phyloP scores from a whole-genome alignment of 2,797 vertebrate species.

The Eulemur rubriventer region DNA sequence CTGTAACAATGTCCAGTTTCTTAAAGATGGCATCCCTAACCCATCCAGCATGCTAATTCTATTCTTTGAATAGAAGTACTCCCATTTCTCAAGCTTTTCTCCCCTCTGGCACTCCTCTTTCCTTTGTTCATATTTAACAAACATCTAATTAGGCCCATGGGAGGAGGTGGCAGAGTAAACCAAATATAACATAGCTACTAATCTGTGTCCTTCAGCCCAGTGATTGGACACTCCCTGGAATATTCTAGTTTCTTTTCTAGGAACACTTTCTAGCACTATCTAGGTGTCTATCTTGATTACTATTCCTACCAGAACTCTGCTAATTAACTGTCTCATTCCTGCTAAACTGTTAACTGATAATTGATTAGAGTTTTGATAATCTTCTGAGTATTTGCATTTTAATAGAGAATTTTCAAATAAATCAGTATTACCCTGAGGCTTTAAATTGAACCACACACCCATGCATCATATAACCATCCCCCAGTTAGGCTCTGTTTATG shows the following conservation, averaged over 20 bases:
- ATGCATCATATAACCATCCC: not conserved
- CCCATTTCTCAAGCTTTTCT: not conserved
- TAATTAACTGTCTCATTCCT: not conserved
- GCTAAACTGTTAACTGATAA: not conserved
- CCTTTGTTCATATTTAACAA: not conserved
- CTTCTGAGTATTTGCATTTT: not conserved
- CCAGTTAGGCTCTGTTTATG: too few relatives aligned
- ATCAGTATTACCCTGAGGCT: not conserved
- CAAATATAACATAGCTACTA: not conserved
- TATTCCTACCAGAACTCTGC: not conserved
- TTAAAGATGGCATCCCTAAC: not conserved
- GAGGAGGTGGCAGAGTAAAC: not conserved
- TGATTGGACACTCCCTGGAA: not conserved
- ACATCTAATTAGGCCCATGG: not conserved
- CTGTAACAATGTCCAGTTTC: not conserved
- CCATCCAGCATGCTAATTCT: not conserved
- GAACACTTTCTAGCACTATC: not conserved
- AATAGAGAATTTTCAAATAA: not conserved
- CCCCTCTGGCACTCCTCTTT: not conserved
- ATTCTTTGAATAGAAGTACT: not conserved
- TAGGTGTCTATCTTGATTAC: not conserved
- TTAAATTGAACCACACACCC: not conserved
- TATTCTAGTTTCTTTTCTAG: not conserved
- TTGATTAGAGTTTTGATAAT: not conserved
- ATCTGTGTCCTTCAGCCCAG: not conserved